Percentiles rank a stretch among this genome's conserved stretches.
Evolutionary conservation across 2,797 vertebrate species (phyloP).

Genomic region (Gephyroberyx darwinii): DNA sequence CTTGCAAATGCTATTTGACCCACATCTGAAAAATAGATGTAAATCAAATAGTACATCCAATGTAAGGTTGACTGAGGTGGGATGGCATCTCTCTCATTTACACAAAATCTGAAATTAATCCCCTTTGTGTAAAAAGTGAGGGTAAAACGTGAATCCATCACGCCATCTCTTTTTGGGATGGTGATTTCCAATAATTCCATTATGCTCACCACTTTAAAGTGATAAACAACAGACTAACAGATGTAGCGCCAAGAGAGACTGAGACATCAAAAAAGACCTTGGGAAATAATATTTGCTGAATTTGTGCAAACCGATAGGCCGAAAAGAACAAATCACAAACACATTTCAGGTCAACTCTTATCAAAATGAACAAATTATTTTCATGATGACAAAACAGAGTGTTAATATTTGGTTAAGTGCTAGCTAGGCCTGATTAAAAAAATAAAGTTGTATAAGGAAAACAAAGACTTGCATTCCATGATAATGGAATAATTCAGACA

Average conservation of each 20-base stretch:
- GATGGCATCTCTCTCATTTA: too few relatives aligned
- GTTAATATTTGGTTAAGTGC: conserved; percentile 11
- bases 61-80: too few relatives aligned
- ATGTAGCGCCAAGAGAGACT: background rate
- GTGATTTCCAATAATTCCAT: background rate
- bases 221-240: background rate
- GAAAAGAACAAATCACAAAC: conserved; percentile 34
- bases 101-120: too few relatives aligned
- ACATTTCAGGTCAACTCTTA: conserved; percentile 7
- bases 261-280: background rate
- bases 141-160: too few relatives aligned
- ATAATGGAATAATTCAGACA: background rate
- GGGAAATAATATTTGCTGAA: background rate
- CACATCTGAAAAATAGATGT: too few relatives aligned
- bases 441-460: conserved; percentile 37
- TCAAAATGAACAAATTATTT: conserved; percentile 30
- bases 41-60: too few relatives aligned
- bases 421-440: conserved; percentile 7
- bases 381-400: conserved; percentile 30
- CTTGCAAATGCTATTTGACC: background rate
- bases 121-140: too few relatives aligned
- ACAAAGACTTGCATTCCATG: background rate
- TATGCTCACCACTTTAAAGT: background rate
- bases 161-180: too few relatives aligned
- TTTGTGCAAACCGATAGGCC: background rate